phyloP scores from a whole-genome alignment of 1,140 invertebrate genomes.

The Sogatella furcifera region DNA sequence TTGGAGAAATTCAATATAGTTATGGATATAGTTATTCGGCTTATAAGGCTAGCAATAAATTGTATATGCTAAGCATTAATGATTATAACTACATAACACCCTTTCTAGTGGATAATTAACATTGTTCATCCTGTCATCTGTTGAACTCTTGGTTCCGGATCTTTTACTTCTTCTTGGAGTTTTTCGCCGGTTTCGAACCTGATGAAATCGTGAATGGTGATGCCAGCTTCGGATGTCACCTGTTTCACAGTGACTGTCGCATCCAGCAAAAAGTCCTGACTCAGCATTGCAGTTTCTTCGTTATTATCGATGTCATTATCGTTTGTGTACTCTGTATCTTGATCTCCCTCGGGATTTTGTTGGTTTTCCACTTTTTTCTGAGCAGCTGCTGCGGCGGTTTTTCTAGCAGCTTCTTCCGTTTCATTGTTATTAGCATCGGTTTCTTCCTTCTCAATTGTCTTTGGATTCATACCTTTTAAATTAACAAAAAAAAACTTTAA shows the following conservation, averaged over 20 bases:
- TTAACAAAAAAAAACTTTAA: neutral
- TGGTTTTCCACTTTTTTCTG: neutral
- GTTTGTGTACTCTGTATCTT: neutral
- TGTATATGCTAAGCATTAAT: no score
- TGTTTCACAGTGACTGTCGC: constrained; percentile 59
- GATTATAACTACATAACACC: no score
- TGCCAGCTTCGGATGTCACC: constrained; percentile 40
- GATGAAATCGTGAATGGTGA: constrained; percentile 23
- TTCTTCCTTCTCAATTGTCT: constrained; percentile 54
- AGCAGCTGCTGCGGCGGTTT: neutral
- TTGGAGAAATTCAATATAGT: no score
- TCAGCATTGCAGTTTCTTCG: constrained; percentile 62
- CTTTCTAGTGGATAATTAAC: no score
- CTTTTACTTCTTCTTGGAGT: neutral
- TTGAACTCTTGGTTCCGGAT: neutral
- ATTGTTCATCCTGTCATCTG: constrained; percentile 3
- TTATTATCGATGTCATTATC: constrained; percentile 36
- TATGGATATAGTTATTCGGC: no score
- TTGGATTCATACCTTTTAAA: constrained; percentile 69
- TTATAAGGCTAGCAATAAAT: no score
- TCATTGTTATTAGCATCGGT: constrained; percentile 16
- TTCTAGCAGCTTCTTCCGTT: neutral
- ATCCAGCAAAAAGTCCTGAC: constrained; percentile 82
- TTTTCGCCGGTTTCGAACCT: constrained; percentile 24
- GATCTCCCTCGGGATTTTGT: neutral